Evolutionary conservation across 2,888 invertebrate genomes (phyloP).

Genomic region (Torymus auratus): DNA sequence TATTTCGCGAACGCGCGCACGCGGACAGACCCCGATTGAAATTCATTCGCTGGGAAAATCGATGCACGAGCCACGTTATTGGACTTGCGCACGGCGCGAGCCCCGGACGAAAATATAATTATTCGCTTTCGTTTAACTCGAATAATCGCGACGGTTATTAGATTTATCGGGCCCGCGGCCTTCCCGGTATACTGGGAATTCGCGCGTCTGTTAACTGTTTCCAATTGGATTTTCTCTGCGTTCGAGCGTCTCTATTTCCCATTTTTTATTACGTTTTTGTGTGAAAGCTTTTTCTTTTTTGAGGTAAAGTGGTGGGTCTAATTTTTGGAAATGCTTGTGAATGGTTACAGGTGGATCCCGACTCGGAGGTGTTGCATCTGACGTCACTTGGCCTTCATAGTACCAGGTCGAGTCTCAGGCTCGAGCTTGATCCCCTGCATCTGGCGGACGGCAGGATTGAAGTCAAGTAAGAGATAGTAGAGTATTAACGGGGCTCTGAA

Average conservation of each 20-base stretch:
- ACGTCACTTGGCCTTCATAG: constrained; percentile 70
- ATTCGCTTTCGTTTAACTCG: constrained; percentile 42
- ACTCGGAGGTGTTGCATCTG: constrained; percentile 70
- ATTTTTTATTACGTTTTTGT: neutral
- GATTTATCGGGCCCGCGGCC: constrained; percentile 1
- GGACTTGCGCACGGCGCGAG: neutral
- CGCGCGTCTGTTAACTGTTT: neutral
- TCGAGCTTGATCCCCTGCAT: constrained; percentile 75
- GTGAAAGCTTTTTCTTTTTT: neutral
- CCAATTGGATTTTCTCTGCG: constrained; percentile 2
- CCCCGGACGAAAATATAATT: constrained; percentile 38
- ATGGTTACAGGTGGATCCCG: constrained; percentile 71
- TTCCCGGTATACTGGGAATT: neutral
- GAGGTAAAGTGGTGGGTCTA: too few species aligned
- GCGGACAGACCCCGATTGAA: constrained; percentile 16
- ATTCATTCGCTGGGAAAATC: constrained; percentile 40
- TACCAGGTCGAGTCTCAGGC: constrained; percentile 74
- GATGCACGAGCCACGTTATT: neutral
- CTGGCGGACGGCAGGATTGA: constrained; percentile 70
- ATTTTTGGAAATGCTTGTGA: too few species aligned
- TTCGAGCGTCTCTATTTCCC: neutral
- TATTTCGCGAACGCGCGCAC: neutral
- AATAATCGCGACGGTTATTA: constrained; percentile 47
- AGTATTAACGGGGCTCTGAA: neutral
- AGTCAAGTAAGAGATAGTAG: constrained; percentile 68